These are phyloP conservation scores for Chiropotes sagulatus DNA, from an alignment of 2,797 vertebrate genomes.

Conservation along the genomic window DNA sequence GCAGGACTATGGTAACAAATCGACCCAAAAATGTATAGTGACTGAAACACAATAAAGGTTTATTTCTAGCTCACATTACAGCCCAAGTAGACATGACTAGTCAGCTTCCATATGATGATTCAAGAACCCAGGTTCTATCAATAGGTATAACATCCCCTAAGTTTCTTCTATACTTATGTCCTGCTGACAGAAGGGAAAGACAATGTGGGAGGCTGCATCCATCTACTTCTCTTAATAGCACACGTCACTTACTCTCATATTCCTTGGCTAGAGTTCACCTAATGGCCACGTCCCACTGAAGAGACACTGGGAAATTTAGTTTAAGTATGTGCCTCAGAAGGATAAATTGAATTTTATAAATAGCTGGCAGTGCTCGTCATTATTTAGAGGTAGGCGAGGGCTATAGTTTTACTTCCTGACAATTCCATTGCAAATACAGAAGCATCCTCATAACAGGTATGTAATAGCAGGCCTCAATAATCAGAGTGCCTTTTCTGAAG, in stretches of 20 bases:
- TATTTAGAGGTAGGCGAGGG: background rate
- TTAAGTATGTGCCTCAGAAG: background rate
- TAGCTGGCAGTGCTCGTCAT: background rate
- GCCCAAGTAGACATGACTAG: background rate
- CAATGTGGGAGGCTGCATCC: background rate
- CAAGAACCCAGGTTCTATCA: background rate
- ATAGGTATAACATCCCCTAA: accelerated
- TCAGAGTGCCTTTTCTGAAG: background rate
- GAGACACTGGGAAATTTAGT: background rate
- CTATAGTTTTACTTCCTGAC: background rate
- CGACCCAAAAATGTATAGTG: background rate
- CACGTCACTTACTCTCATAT: accelerated
- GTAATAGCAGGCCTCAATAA: background rate
- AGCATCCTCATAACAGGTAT: background rate
- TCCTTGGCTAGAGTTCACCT: background rate
- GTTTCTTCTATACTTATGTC: no score
- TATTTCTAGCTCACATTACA: background rate
- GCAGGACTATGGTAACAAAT: background rate
- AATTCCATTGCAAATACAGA: background rate
- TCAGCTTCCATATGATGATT: background rate
- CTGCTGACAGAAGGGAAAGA: background rate
- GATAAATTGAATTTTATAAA: background rate
- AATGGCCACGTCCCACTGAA: background rate
- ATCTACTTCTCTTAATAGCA: background rate
- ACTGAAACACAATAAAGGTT: background rate